phyloP scores from a whole-genome alignment of 2,797 vertebrate genomes.

The Danio kyathit region DNA sequence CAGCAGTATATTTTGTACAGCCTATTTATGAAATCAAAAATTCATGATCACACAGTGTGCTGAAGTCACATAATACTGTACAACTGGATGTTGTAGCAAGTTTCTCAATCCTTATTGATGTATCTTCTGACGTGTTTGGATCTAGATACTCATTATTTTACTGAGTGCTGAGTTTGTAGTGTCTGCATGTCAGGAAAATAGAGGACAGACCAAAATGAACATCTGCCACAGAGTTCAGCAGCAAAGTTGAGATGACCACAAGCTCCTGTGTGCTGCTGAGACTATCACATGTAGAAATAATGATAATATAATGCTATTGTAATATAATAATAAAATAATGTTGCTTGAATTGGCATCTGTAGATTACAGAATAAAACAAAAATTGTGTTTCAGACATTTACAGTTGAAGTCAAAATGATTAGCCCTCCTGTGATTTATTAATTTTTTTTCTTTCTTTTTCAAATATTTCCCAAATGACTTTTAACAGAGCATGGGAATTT shows the following conservation, averaged over 20 bases:
- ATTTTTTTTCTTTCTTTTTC: too few relatives aligned
- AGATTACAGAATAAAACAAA: too few relatives aligned
- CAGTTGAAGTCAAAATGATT: too few relatives aligned
- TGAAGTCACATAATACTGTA: background rate
- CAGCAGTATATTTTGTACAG: too few relatives aligned
- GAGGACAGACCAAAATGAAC: background rate
- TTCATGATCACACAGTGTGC: background rate
- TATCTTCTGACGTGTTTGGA: conserved; percentile 10
- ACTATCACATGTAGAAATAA: background rate
- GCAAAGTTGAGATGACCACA: background rate
- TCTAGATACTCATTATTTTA: conserved; percentile 26
- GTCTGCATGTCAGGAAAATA: background rate
- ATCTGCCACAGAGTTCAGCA: conserved; percentile 13
- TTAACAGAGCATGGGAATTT: too few relatives aligned
- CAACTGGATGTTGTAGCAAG: background rate
- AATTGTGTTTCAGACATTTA: too few relatives aligned
- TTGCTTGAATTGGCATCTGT: too few relatives aligned
- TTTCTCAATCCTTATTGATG: background rate
- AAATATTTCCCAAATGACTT: too few relatives aligned
- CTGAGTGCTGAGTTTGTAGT: background rate
- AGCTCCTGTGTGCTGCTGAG: background rate
- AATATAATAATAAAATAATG: too few relatives aligned
- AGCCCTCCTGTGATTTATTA: too few relatives aligned
- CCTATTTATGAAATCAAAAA: too few relatives aligned
- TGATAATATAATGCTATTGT: too few relatives aligned